Evolutionary conservation across 2,888 invertebrate species (phyloP).

Genomic region (Mantis religiosa): DNA sequence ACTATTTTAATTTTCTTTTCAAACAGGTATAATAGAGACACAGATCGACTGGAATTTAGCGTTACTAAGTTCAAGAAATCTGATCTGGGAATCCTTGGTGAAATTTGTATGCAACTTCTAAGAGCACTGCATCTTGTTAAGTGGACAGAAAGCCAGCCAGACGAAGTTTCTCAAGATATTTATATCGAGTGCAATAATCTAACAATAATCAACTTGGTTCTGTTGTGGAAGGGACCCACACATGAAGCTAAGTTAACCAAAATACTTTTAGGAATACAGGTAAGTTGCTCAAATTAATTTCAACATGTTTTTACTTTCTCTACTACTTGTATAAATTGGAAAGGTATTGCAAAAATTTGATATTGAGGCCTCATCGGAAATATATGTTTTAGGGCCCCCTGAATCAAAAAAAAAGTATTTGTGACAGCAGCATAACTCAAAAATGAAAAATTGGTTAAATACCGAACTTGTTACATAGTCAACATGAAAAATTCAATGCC

Average conservation of each 20-base stretch:
- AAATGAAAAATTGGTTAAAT: no score
- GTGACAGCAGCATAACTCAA: no score
- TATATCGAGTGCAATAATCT: conserved; percentile 79
- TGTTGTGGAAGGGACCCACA: conserved; percentile 80
- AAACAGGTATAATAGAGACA: conserved; percentile 61
- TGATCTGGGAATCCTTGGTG: conserved; percentile 63
- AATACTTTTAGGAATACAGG: conserved; percentile 74
- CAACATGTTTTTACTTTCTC: no score
- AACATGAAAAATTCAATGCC: no score
- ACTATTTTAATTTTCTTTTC: conserved; percentile 5
- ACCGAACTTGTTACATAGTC: no score
- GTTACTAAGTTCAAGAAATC: conserved; percentile 66
- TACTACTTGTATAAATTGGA: no score
- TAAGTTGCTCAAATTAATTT: conserved; percentile 39
- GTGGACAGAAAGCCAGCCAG: conserved; percentile 56
- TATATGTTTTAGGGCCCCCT: no score
- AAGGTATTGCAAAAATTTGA: no score
- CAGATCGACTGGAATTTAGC: conserved; percentile 77
- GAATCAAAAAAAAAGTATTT: no score
- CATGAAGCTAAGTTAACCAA: conserved; percentile 78
- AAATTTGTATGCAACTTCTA: conserved; percentile 58
- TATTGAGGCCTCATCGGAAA: no score
- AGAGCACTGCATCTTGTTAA: conserved; percentile 62
- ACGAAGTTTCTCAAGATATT: conserved; percentile 48
- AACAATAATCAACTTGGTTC: conserved; percentile 87